Conservation (phyloP, 2,113 vertebrate species). For the Campylomormyrus tamandua region DNA sequence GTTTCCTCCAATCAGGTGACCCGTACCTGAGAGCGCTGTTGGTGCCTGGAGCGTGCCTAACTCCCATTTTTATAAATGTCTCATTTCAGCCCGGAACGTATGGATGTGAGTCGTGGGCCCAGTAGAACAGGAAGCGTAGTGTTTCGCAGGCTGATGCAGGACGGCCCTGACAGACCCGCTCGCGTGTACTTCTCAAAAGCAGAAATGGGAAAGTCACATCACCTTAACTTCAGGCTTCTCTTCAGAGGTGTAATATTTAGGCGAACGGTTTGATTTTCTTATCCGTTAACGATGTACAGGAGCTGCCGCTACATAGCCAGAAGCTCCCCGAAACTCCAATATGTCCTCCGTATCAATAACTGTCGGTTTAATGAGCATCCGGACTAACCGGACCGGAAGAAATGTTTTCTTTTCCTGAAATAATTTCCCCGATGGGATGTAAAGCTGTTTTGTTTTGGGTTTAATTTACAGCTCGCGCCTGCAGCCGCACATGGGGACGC, state of each 20-base stretch:
- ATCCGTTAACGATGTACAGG: neutral
- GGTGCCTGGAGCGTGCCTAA: neutral
- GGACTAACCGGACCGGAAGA: neutral
- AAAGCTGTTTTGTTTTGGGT: constrained; percentile 12
- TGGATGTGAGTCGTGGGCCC: neutral
- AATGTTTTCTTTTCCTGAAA: neutral
- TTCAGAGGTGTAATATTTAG: neutral
- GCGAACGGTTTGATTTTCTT: neutral
- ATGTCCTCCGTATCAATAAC: constrained; percentile 15
- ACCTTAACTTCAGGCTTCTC: neutral
- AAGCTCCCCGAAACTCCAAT: neutral
- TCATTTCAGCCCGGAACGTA: neutral
- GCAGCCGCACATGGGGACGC: neutral
- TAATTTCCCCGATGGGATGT: constrained; percentile 6
- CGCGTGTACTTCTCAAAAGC: neutral
- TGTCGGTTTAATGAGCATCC: constrained; percentile 14
- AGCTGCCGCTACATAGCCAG: neutral
- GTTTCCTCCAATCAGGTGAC: neutral
- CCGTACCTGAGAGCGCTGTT: neutral
- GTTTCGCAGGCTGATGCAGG: neutral
- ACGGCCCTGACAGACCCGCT: neutral
- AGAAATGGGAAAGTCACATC: neutral
- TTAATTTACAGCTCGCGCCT: constrained; percentile 10
- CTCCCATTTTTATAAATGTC: neutral
- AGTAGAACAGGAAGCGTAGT: neutral